Evolutionary conservation across 2,888 invertebrate species (phyloP), one percentile per base, ranked within the genome.

Genomic region (Drosophila anceps): DNA sequence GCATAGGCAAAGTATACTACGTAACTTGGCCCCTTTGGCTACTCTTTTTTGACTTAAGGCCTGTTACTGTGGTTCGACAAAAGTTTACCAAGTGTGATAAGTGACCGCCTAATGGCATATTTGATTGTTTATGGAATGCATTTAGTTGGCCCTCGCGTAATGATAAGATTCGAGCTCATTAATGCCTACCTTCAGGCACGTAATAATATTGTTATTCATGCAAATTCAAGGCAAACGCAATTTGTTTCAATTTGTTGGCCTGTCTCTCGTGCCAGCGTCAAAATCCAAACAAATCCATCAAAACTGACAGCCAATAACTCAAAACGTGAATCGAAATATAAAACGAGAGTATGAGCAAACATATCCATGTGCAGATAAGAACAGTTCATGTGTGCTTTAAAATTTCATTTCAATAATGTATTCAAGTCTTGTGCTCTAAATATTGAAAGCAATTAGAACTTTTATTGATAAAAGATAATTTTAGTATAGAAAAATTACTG

Each of bases 21-120:
- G 55, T 18, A 65, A 69, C 64, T 51, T 69, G 24, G 51, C 20
- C 59, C 31, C 54, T 15, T 37, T 15, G 41, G 27, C 50, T 37
- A 31, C 31, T 48, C 41, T 24, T 43, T 29, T 59, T 57, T 64
- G 39, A 59, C 66, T 67, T 33, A 27, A 35, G 75, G 69, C 64
- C 65, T 12, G 5, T 10, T 29, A 29, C 29, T 6, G 48, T n/a
- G 53, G 72, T 70, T 54, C 63, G 66, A 39, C 35, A 59, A 77
- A 72, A 82, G 79, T 73, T 87, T 58, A 53, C 39, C 65, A 87
- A 88, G 80, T 82, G 82, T 84, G 83, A 88, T 84, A 83, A 83
- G 85, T 83, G 85, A 84, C 77, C 82, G 69, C 54, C 64, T 82
- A 84, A 76, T 74, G 71, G 72, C 77, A 69, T 41, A 66, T 76